Evolutionary conservation across 2,113 vertebrate species (phyloP).

Genomic region (Prunella fulvescens): DNA sequence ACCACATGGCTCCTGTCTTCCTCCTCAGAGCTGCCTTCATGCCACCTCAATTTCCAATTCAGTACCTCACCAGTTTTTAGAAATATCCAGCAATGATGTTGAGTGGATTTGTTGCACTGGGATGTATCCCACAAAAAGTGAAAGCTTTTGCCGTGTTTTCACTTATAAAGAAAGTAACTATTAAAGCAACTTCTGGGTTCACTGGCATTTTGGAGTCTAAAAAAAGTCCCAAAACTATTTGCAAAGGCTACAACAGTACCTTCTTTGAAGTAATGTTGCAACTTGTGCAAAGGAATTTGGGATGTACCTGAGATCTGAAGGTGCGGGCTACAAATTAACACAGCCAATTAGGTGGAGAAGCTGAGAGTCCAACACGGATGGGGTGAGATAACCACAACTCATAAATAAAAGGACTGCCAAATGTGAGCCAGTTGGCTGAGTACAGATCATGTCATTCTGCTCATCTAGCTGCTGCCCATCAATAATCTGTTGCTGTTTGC

Average conservation of each 20-base stretch:
- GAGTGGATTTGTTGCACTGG: background rate
- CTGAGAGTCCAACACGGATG: constrained; percentile 44
- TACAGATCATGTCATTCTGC: background rate
- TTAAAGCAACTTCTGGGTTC: constrained; percentile 33
- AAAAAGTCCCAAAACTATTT: constrained; percentile 50
- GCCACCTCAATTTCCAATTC: background rate
- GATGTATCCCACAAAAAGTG: background rate
- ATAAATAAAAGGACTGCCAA: constrained; percentile 29
- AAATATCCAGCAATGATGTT: background rate
- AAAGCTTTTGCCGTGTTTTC: background rate
- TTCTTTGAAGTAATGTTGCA: constrained; percentile 66
- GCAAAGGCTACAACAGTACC: constrained; percentile 31
- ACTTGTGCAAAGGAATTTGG: constrained; percentile 54
- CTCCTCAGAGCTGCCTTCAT: background rate
- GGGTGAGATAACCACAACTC: constrained; percentile 31
- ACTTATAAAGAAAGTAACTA: constrained; percentile 5
- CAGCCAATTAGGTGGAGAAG: constrained; percentile 51
- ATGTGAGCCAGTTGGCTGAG: background rate
- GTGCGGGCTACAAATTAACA: constrained; percentile 50
- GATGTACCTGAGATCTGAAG: constrained; percentile 56
- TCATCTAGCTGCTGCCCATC: constrained; percentile 18
- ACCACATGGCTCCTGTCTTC: constrained; percentile 2
- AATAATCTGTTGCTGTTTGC: constrained; percentile 29
- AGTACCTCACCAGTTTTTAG: background rate
- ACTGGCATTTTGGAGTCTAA: constrained; percentile 7